Base-by-base conservation (phyloP, 2,113 vertebrate genomes). In the Proterorhinus semilunaris region DNA sequence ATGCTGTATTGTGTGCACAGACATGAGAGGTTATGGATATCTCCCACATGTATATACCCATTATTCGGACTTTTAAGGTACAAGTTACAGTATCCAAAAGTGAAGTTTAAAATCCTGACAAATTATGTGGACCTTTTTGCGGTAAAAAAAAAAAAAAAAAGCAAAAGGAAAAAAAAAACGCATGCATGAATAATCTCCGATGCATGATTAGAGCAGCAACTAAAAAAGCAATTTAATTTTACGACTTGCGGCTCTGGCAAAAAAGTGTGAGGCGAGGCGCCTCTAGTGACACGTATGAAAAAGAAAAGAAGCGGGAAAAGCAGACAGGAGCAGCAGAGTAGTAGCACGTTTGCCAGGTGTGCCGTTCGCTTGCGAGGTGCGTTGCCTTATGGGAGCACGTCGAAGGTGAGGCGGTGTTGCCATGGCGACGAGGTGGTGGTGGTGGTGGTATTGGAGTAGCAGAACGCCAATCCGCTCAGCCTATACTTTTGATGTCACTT, bases 351-450 rank as follows among this genome's bases (percentile, higher is more conserved):
- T 57, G 68, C 71, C 81, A 86, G 86, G 81, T 84, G 76, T 74
- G 69, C 68, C 36, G 73, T 54, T 36, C 54, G 27, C 27, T 36
- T 63, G 71, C 64, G 68, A 8, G 6, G 59, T 66, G 79, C 70
- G 36, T 48, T 84, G 76, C 78, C 82, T 84, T 85, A 72, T 85
- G 79, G 78, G 76, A 83, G 57, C 17, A 71, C 6, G 62, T 79
- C 80, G 79, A 36, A 36, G 83, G 77, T 75, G 79, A 82, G 82
- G 77, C 36, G 81, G 72, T 84, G 87, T 90, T 89, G 79, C 86
- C 81, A 90, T 90, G 85, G 85, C 65, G 83, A 89, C 81, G 65
- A 66, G 80, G 80, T 63, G 65, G 50, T 78, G 80, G 69, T 62
- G 75, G 76, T 79, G 82, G 78, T 45, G 58, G 36, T 71, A 45